Percentiles rank a stretch among this genome's conserved stretches.
phyloP scores from a whole-genome alignment of 2,888 invertebrate genomes.

The Pocota personata region DNA sequence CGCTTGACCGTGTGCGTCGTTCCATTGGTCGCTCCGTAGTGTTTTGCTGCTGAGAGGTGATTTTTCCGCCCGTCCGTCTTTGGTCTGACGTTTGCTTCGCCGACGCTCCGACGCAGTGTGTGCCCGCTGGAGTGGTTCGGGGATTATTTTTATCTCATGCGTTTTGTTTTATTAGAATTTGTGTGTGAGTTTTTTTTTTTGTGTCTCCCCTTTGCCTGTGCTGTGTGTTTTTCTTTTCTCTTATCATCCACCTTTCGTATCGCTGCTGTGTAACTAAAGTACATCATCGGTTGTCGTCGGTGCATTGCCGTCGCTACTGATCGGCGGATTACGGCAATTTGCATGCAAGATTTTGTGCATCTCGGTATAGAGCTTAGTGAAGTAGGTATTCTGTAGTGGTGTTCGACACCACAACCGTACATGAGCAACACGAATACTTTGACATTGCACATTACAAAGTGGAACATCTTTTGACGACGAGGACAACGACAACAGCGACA shows the following conservation, averaged over 20 bases:
- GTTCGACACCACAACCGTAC: slow-evolving; percentile 26
- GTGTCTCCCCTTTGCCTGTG: not conserved
- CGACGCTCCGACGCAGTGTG: slow-evolving; percentile 61
- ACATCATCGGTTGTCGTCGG: slow-evolving; percentile 22
- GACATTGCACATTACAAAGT: slow-evolving; percentile 64
- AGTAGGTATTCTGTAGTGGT: slow-evolving; percentile 34
- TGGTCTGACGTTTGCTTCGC: slow-evolving; percentile 48
- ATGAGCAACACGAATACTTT: slow-evolving; percentile 57
- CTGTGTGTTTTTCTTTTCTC: slow-evolving; percentile 7
- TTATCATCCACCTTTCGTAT: slow-evolving; percentile 21
- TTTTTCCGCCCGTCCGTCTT: slow-evolving; percentile 52
- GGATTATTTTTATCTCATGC: slow-evolving; percentile 34
- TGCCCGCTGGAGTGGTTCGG: slow-evolving; percentile 47
- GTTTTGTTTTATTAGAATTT: slow-evolving; percentile 45
- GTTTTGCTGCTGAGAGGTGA: slow-evolving; percentile 55
- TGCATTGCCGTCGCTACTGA: slow-evolving; percentile 68
- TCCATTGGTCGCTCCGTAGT: slow-evolving; percentile 66
- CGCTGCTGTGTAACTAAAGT: slow-evolving; percentile 3
- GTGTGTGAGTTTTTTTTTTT: not conserved
- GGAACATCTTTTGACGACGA: slow-evolving; percentile 66
- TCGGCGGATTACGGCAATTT: slow-evolving; percentile 60
- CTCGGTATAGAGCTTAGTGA: not conserved
- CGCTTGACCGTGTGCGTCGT: slow-evolving; percentile 65
- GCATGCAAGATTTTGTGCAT: slow-evolving; percentile 47
- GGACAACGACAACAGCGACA: slow-evolving; percentile 40